Evolutionary conservation across 2,888 invertebrate genomes (phyloP).

Genomic region (Operophtera brumata): DNA sequence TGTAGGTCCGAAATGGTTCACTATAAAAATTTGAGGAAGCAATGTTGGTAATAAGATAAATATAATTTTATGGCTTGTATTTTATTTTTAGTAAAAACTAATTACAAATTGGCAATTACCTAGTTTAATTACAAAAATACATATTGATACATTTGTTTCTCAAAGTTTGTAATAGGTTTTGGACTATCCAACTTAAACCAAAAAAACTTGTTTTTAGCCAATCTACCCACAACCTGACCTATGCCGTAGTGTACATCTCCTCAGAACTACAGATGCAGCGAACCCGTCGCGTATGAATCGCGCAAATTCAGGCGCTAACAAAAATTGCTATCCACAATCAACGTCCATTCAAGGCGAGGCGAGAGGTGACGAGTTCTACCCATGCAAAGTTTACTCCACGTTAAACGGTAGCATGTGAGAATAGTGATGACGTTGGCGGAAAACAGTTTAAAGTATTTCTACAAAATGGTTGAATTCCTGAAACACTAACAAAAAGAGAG

Average conservation of each 20-base stretch:
- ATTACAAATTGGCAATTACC: too few relatives aligned
- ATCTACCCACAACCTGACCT: slow-evolving; percentile 27
- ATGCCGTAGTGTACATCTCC: slow-evolving; percentile 33
- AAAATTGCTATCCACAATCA: slow-evolving; percentile 59
- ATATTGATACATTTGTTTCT: too few relatives aligned
- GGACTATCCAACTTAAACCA: too few relatives aligned
- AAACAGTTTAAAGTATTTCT: neutral
- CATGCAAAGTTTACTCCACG: slow-evolving; percentile 17
- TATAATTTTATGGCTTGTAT: too few relatives aligned
- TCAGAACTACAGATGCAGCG: slow-evolving; percentile 47
- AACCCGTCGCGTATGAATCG: slow-evolving; percentile 44
- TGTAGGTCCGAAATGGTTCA: too few relatives aligned
- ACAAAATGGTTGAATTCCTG: neutral
- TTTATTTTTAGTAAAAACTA: too few relatives aligned
- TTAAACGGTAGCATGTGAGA: slow-evolving; percentile 5
- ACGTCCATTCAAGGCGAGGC: slow-evolving; percentile 45
- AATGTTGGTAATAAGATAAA: too few relatives aligned
- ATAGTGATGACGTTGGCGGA: slow-evolving; percentile 10
- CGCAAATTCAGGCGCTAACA: slow-evolving; percentile 51
- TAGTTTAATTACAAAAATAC: too few relatives aligned
- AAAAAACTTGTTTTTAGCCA: slow-evolving; percentile 2
- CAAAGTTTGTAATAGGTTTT: too few relatives aligned
- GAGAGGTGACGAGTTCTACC: slow-evolving; percentile 22
- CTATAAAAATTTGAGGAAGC: too few relatives aligned
- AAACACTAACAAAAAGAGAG: neutral